Evolutionary conservation across 2,888 invertebrate genomes (phyloP).

Genomic region (Drosophila paracracens): DNA sequence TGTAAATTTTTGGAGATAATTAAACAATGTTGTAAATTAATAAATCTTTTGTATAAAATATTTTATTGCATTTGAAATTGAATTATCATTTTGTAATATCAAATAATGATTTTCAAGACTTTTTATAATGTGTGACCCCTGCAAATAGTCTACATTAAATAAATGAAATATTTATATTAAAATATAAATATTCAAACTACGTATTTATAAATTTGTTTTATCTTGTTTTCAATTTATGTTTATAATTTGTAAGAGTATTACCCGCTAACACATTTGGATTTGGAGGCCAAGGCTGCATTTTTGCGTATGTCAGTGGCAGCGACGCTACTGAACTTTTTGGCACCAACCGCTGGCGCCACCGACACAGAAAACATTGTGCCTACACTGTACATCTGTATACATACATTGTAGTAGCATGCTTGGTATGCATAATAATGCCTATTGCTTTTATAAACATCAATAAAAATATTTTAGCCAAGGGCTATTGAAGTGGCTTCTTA

Average conservation of each 20-base stretch:
- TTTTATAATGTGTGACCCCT: not conserved
- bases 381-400: slow-evolving; percentile 1
- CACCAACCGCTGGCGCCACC: slow-evolving; percentile 58
- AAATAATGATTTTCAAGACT: not conserved
- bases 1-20: not conserved
- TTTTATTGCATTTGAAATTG: not conserved
- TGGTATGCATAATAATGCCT: slow-evolving; percentile 44
- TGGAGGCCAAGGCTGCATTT: slow-evolving; percentile 72
- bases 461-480: slow-evolving; percentile 26
- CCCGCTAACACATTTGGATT: slow-evolving; percentile 42
- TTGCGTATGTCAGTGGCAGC: slow-evolving; percentile 39
- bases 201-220: not conserved
- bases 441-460: slow-evolving; percentile 31
- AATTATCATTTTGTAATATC: not conserved
- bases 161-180: not conserved
- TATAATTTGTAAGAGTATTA: slow-evolving; percentile 7
- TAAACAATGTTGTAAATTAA: not conserved
- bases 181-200: not conserved
- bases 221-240: not conserved
- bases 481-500: slow-evolving; percentile 15
- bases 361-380: slow-evolving; percentile 10
- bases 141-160: not conserved
- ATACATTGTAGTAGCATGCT: slow-evolving; percentile 1
- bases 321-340: slow-evolving; percentile 62
- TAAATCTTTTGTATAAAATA: not conserved